Evolutionary conservation across 2,888 invertebrate species (phyloP), one percentile per base, ranked within the genome.

Genomic region (Rotaria macrura): DNA sequence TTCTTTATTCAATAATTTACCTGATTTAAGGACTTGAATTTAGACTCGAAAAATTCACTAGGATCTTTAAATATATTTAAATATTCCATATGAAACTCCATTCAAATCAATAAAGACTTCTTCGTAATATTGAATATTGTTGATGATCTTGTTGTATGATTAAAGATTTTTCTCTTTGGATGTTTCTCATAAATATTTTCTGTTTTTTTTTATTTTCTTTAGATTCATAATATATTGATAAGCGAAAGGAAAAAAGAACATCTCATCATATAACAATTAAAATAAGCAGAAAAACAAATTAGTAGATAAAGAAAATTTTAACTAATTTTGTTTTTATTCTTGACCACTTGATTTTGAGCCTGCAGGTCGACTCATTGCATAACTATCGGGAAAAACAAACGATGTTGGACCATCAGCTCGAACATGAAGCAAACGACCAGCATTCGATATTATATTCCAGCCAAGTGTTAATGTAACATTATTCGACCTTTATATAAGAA

Each of bases 361-460:
- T 14, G 65, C 34, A 5, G 20, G 6, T 14, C 79, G 79, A 57
- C 84, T 86, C 47, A 84, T 74, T 25, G 84, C 52, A 83, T 86
- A 86, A 23, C 79, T 23, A 57, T 83, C 49, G 12, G 86, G 84
- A 57, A 86, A 86, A n/a, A 83, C 38, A 40, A 86, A 74, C 34
- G 84, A 74, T 55, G 84, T 84, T 52, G 84, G 29, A 17, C 96
- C 96, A 87, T 93, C 92, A 5, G 95, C 94, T 89, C 93, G 93
- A 84, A 97, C 93, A 89, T 95, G 95, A 40, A 97, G 96, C 88
- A 99, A 92, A 85, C 96, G 93, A 74, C 99, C 99, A 87, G 98
- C 97, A 92, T 99, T 99, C 47, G 99, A 98, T 89, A 99, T 96
- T 87, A 99, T 95, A 91, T 99, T 99, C 96, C 96, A 98, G 0